These are phyloP conservation scores for Falco cherrug DNA, from an alignment of 2,797 vertebrate species.

Conservation along the genomic window DNA sequence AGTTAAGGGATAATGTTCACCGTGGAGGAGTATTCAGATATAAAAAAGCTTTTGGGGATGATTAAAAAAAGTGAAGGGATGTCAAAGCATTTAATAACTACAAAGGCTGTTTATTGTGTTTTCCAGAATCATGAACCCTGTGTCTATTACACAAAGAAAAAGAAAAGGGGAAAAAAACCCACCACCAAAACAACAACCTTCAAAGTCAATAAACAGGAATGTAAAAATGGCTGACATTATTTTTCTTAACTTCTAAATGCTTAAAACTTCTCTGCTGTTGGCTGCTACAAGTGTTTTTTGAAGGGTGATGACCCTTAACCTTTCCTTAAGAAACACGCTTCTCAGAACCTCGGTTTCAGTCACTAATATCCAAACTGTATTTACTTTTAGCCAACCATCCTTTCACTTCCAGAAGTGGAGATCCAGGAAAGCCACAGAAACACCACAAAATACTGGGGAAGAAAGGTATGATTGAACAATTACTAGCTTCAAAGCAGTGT, in stretches of 20 bases:
- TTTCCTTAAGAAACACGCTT: not conserved
- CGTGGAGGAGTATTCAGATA: not conserved
- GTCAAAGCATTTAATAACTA: not conserved
- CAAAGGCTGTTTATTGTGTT: not conserved
- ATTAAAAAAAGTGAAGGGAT: not conserved
- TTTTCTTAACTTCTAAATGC: not conserved
- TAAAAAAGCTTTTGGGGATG: not conserved
- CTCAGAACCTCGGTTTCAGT: not conserved
- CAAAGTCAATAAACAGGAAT: not conserved
- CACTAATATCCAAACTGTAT: not conserved
- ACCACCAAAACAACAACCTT: accelerated
- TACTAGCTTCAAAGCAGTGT: not conserved
- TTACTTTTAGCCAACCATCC: not conserved
- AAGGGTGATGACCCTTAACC: not conserved
- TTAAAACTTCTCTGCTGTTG: not conserved
- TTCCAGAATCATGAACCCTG: not conserved
- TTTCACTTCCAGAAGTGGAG: not conserved
- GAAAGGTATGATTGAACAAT: not conserved
- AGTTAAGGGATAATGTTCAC: not conserved
- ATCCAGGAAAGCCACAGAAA: not conserved
- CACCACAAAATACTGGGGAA: accelerated
- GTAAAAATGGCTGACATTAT: not conserved
- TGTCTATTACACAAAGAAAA: not conserved
- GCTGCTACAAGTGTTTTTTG: not conserved
- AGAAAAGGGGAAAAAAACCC: too few relatives aligned